Conservation (phyloP, 2,888 invertebrate species). For the Timandra comae region DNA sequence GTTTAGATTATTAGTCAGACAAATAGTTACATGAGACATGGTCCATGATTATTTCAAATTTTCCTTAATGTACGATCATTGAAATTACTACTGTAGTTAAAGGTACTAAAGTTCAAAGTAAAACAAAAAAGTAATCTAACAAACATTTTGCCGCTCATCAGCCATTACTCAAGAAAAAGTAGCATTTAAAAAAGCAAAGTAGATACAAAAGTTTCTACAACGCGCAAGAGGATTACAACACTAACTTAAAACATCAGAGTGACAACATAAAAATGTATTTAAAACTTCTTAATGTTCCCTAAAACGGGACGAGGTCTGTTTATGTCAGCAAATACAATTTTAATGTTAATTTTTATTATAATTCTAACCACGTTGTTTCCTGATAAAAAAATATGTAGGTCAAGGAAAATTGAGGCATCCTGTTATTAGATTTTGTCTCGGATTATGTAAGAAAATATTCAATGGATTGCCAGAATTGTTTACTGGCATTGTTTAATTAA, state of each 20-base stretch:
- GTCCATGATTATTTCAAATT: too few species aligned
- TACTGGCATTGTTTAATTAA: conserved; percentile 1
- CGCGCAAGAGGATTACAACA: conserved; percentile 30
- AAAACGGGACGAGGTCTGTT: conserved; percentile 32
- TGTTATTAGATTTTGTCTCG: conserved; percentile 17
- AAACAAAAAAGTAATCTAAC: conserved; percentile 1
- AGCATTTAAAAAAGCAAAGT: conserved; percentile 28
- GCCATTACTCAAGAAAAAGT: conserved; percentile 22
- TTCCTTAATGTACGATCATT: too few species aligned
- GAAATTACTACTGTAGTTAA: too few species aligned
- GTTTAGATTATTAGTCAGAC: too few species aligned
- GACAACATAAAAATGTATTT: conserved; percentile 45
- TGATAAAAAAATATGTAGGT: conserved; percentile 15
- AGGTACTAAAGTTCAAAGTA: too few species aligned
- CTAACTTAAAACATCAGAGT: conserved; percentile 46
- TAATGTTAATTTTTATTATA: conserved; percentile 27
- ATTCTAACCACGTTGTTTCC: conserved; percentile 11
- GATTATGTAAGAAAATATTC: conserved; percentile 1
- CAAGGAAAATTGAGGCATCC: conserved; percentile 12
- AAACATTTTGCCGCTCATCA: conserved; percentile 18
- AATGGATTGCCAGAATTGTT: background rate
- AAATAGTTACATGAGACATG: too few species aligned
- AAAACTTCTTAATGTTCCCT: conserved; percentile 46
- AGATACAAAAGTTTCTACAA: conserved; percentile 28
- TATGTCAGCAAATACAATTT: conserved; percentile 30